Evolutionary conservation across 1,140 invertebrate species (phyloP).

Genomic region (Orius insidiosus): DNA sequence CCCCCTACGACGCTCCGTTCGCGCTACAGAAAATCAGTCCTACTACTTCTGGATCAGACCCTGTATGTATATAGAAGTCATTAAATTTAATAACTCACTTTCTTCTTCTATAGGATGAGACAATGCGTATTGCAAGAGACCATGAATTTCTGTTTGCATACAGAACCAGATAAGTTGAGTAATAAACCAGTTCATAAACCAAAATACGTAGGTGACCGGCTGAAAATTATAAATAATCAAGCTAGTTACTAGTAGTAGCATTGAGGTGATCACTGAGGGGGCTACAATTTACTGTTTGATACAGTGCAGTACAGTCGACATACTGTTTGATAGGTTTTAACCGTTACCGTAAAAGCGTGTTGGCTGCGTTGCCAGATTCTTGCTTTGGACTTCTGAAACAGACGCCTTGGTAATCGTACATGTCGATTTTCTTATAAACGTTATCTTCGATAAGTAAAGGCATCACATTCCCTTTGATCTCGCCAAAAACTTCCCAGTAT

Average conservation of each 20-base stretch:
- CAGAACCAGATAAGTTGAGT: slow-evolving; percentile 25
- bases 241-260: no score
- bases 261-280: no score
- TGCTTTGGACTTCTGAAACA: slow-evolving; percentile 40
- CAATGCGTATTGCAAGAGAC: background rate
- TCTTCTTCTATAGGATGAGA: slow-evolving; percentile 4
- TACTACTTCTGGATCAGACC: no score
- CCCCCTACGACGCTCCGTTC: no score
- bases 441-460: slow-evolving; percentile 52
- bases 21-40: no score
- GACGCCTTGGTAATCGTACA: slow-evolving; percentile 81
- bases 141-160: slow-evolving; percentile 23
- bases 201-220: slow-evolving; percentile 26
- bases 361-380: slow-evolving; percentile 33
- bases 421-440: slow-evolving; percentile 55
- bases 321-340: no score
- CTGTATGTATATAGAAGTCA: no score
- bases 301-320: no score
- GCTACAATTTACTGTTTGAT: no score
- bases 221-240: no score
- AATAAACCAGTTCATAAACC: slow-evolving; percentile 25
- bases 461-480: slow-evolving; percentile 63
- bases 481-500: slow-evolving; percentile 79
- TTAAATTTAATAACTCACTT: background rate
- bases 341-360: slow-evolving; percentile 22